Percentiles rank a stretch among this genome's conserved stretches.
Evolutionary conservation across 2,113 vertebrate genomes (phyloP).

Genomic region (Labeo rohita): DNA sequence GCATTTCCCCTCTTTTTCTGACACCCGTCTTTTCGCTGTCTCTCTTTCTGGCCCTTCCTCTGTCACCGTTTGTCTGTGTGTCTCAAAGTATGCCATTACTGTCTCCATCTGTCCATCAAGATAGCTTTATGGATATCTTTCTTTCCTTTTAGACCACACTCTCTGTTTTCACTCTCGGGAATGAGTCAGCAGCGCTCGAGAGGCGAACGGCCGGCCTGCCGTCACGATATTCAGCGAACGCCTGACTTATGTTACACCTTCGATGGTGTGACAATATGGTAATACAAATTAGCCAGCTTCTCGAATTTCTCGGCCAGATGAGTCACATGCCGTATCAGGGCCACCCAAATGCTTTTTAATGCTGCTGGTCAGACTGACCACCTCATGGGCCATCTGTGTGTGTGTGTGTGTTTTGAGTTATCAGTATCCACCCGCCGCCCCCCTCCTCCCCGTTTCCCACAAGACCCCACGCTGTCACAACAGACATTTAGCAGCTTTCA

Average conservation of each 20-base stretch:
- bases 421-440: background rate
- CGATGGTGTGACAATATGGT: conserved; percentile 36
- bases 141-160: conserved; percentile 22
- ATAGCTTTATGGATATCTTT: conserved; percentile 22
- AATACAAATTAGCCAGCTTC: conserved; percentile 37
- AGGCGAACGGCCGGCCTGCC: conserved; percentile 43
- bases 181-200: conserved; percentile 61
- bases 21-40: background rate
- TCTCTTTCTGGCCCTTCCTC: background rate
- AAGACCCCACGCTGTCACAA: conserved; percentile 75
- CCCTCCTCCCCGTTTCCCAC: conserved; percentile 56
- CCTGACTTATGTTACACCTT: conserved; percentile 43
- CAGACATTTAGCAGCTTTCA: conserved; percentile 74
- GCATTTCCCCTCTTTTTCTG: conserved; percentile 19
- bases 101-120: conserved; percentile 21
- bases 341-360: conserved; percentile 23
- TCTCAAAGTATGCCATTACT: background rate
- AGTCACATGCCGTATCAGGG: conserved; percentile 1
- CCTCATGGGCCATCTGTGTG: conserved; percentile 37
- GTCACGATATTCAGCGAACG: conserved; percentile 51
- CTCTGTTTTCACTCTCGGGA: conserved; percentile 11
- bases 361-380: conserved; percentile 25
- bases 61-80: background rate
- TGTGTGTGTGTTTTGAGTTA: conserved; percentile 25
- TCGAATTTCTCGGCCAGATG: conserved; percentile 3